phyloP scores from a whole-genome alignment of 2,888 invertebrate genomes.

The Pediacus dermestoides region DNA sequence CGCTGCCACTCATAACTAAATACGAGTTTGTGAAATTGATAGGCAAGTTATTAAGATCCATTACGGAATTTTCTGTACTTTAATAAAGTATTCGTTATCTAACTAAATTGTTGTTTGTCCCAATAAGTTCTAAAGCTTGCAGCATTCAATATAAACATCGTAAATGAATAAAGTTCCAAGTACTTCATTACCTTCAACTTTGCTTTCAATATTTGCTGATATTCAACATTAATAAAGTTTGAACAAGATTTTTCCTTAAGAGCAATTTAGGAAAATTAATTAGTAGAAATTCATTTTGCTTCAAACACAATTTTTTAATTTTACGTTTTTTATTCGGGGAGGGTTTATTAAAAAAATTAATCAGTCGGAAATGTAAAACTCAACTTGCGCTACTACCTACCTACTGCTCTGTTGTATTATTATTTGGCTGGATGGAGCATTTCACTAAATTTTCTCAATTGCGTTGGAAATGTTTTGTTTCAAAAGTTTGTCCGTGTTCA shows the following conservation, averaged over 20 bases:
- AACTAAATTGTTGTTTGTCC: slow-evolving; percentile 6
- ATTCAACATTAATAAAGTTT: slow-evolving; percentile 18
- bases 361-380: too few species aligned
- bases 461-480: slow-evolving; percentile 32
- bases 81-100: slow-evolving; percentile 4
- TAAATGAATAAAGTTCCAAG: slow-evolving; percentile 17
- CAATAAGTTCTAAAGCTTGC: slow-evolving; percentile 9
- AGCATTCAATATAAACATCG: slow-evolving; percentile 12
- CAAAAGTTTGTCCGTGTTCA: slow-evolving; percentile 34
- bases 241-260: slow-evolving; percentile 11
- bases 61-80: too few species aligned
- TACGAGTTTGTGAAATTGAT: too few species aligned
- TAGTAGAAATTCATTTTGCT: slow-evolving; percentile 10
- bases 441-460: slow-evolving; percentile 18
- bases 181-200: slow-evolving; percentile 15
- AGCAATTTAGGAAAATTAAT: slow-evolving; percentile 18
- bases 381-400: too few species aligned
- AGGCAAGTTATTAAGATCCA: too few species aligned
- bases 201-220: slow-evolving; percentile 15
- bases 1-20: too few species aligned
- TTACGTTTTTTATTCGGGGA: too few species aligned
- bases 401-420: too few species aligned
- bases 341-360: too few species aligned
- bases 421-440: too few species aligned
- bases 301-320: too few species aligned